Evolutionary conservation across 2,888 invertebrate genomes (phyloP).

Genomic region (Acanthosepion lycidas): DNA sequence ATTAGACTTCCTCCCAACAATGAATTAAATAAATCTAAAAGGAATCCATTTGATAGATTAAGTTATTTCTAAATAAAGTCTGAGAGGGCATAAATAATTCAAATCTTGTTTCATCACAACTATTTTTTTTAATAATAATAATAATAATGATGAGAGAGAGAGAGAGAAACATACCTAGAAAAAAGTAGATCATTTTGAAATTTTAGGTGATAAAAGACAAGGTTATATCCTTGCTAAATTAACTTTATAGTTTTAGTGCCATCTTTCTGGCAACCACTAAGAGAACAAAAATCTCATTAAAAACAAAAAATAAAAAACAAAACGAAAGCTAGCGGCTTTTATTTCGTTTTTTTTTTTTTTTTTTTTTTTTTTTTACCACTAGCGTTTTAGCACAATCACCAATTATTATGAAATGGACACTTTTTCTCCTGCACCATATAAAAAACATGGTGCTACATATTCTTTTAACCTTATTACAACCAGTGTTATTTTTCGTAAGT

Average conservation of each 20-base stretch:
- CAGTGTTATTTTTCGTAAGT: constrained; percentile 33
- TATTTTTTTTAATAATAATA: neutral
- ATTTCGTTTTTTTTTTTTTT: too few species aligned
- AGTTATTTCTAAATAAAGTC: neutral
- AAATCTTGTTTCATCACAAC: neutral
- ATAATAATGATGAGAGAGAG: too few species aligned
- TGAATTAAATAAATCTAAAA: neutral
- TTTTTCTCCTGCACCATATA: neutral
- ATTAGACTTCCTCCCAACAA: neutral
- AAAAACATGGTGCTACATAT: neutral
- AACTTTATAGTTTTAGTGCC: too few species aligned
- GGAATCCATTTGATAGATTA: neutral
- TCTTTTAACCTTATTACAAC: neutral
- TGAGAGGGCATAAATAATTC: neutral
- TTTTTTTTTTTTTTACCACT: neutral
- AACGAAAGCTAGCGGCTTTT: too few species aligned
- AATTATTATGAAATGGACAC: neutral
- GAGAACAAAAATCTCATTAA: too few species aligned
- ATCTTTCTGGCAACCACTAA: too few species aligned
- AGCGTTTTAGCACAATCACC: neutral
- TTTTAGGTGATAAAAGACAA: too few species aligned
- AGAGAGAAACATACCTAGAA: too few species aligned
- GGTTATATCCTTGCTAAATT: too few species aligned
- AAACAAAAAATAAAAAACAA: too few species aligned
- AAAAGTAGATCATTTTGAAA: neutral